Percentiles rank a stretch among this genome's conserved stretches.
Evolutionary conservation across 1,140 invertebrate genomes (phyloP).

Genomic region (Vollenhovia emeryi): DNA sequence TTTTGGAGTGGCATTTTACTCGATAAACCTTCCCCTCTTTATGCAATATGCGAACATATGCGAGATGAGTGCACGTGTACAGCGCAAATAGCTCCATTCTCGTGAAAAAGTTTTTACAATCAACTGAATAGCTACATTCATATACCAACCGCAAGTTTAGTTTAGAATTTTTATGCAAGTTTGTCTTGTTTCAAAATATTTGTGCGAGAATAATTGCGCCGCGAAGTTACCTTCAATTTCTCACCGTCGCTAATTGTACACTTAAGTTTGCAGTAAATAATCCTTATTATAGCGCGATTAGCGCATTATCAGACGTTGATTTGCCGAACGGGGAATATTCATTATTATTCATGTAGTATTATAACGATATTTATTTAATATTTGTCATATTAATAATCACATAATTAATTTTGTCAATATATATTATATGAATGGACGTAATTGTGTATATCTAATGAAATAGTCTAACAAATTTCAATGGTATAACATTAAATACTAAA

Average conservation of each 20-base stretch:
- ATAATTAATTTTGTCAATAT: background rate
- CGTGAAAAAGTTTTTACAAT: constrained; percentile 38
- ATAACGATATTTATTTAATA: constrained; percentile 1
- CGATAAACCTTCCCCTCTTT: constrained; percentile 8
- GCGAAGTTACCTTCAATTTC: constrained; percentile 22
- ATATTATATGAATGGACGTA: background rate
- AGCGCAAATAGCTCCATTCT: background rate
- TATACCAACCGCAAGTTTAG: background rate
- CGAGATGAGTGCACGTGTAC: background rate
- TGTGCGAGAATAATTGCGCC: background rate
- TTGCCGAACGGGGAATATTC: background rate
- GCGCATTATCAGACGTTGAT: background rate
- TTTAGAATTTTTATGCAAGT: constrained; percentile 17
- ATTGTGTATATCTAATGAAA: background rate
- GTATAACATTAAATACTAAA: constrained; percentile 6
- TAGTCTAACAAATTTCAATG: background rate
- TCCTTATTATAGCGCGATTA: background rate
- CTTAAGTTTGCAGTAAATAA: background rate
- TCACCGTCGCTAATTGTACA: background rate
- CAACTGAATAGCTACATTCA: constrained; percentile 32
- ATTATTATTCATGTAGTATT: background rate
- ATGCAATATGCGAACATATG: background rate
- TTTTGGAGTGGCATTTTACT: constrained; percentile 10
- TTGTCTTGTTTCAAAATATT: constrained; percentile 25
- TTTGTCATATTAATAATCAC: constrained; percentile 3